These are phyloP conservation scores for Pagrus major DNA, from an alignment of 2,113 vertebrate species.

Conservation along the genomic window DNA sequence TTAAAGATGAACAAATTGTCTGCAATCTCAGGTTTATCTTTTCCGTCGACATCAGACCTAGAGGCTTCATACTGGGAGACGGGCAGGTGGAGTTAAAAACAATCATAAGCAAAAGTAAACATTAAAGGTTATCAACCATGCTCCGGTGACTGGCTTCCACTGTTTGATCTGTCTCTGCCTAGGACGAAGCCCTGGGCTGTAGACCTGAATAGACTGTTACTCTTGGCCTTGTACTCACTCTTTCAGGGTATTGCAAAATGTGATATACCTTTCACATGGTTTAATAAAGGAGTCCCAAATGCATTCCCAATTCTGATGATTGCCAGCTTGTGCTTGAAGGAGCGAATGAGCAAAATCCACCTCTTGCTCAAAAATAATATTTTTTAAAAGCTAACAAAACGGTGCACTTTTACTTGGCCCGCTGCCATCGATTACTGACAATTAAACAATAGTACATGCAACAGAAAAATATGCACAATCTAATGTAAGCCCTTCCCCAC, in stretches of 20 bases:
- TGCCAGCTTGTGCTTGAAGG: conserved; percentile 57
- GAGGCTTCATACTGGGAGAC: conserved; percentile 42
- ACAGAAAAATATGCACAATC: conserved; percentile 39
- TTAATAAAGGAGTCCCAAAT: conserved; percentile 66
- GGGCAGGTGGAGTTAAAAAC: conserved; percentile 64
- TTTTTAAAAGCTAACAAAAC: conserved; percentile 39
- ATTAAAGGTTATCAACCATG: conserved; percentile 69
- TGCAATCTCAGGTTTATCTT: conserved; percentile 50
- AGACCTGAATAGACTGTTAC: conserved; percentile 59
- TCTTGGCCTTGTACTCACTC: conserved; percentile 53
- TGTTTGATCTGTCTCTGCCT: conserved; percentile 72
- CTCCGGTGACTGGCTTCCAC: conserved; percentile 56
- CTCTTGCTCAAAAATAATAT: conserved; percentile 24
- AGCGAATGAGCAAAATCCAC: conserved; percentile 33
- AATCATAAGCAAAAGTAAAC: conserved; percentile 67
- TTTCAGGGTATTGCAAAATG: conserved; percentile 74
- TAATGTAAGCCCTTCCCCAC: conserved; percentile 47
- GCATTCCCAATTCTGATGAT: conserved; percentile 63
- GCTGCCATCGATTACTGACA: conserved; percentile 44
- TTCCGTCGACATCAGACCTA: conserved; percentile 38
- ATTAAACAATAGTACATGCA: conserved; percentile 39
- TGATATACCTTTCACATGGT: conserved; percentile 57
- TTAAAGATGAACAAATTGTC: conserved; percentile 70
- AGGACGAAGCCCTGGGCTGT: conserved; percentile 67
- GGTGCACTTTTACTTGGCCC: conserved; percentile 28